Evolutionary conservation across 2,888 invertebrate genomes (phyloP).

Genomic region (Brachylomia viminalis): DNA sequence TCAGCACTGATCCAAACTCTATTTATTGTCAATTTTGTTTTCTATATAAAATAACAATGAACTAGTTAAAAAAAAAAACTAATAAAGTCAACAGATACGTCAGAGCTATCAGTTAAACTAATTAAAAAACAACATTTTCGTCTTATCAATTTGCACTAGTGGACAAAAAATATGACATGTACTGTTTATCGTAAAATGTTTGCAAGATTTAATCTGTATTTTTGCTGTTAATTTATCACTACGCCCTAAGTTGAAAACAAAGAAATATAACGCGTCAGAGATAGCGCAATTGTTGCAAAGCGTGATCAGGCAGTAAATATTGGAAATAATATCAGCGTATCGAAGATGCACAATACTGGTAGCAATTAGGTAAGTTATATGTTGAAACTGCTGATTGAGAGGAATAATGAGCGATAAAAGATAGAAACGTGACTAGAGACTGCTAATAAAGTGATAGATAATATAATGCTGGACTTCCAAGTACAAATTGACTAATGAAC

Average conservation of each 20-base stretch:
- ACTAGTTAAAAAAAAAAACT: constrained; percentile 33
- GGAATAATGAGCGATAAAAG: constrained; percentile 39
- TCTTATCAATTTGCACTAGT: constrained; percentile 52
- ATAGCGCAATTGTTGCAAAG: constrained; percentile 28
- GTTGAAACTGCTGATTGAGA: constrained; percentile 39
- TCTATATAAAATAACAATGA: constrained; percentile 17
- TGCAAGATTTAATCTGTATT: constrained; percentile 41
- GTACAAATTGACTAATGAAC: constrained; percentile 10
- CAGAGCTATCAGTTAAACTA: constrained; percentile 30
- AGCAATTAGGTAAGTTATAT: constrained; percentile 37
- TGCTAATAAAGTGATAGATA: constrained; percentile 30
- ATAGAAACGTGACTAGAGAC: constrained; percentile 48
- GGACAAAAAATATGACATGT: constrained; percentile 22
- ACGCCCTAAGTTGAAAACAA: constrained; percentile 45
- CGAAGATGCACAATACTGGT: constrained; percentile 18
- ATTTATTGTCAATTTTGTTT: not conserved
- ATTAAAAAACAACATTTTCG: constrained; percentile 23
- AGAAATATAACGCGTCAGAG: constrained; percentile 41
- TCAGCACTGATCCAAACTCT: not conserved
- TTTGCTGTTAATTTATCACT: constrained; percentile 41
- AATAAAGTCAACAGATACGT: constrained; percentile 22
- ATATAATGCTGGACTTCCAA: constrained; percentile 12
- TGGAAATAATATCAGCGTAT: constrained; percentile 25
- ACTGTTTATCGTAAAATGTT: constrained; percentile 38
- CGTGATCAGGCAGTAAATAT: constrained; percentile 20